Conservation (phyloP, 2,888 invertebrate species). For the Onthophagus sagittarius region DNA sequence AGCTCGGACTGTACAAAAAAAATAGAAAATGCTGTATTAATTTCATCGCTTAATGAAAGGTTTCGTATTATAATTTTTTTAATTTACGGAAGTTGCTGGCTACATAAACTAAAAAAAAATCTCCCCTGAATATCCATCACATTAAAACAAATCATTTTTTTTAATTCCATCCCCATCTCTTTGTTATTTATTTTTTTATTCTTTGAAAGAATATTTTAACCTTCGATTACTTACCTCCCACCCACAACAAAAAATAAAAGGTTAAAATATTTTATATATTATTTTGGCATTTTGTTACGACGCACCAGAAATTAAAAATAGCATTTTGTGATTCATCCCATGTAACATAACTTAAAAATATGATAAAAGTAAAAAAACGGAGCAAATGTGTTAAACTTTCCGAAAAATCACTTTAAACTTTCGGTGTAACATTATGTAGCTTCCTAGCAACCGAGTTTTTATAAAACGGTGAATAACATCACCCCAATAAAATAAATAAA, state of each 20-base stretch:
- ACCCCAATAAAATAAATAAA: too few relatives aligned
- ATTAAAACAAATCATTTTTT: constrained; percentile 28
- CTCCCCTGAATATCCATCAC: constrained; percentile 25
- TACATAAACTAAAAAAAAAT: constrained; percentile 47
- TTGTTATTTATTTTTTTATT: neutral
- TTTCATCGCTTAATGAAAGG: constrained; percentile 44
- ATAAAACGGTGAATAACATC: too few relatives aligned
- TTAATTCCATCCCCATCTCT: neutral
- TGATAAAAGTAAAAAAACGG: too few relatives aligned
- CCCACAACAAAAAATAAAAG: neutral
- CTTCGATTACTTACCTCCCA: neutral
- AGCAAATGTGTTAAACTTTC: too few relatives aligned
- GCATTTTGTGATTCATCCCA: too few relatives aligned
- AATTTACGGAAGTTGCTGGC: constrained; percentile 46
- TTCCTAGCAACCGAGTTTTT: too few relatives aligned
- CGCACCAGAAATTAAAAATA: too few relatives aligned
- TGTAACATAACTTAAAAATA: too few relatives aligned
- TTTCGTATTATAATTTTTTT: constrained; percentile 16
- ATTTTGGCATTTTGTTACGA: too few relatives aligned
- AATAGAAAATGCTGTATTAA: constrained; percentile 60
- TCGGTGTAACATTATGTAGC: too few relatives aligned
- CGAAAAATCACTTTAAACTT: too few relatives aligned
- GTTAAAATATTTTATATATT: neutral
- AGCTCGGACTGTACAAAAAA: constrained; percentile 58
- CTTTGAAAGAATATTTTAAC: constrained; percentile 6